These are phyloP conservation scores for Bucco capensis DNA, from an alignment of 2,113 vertebrate genomes.

Conservation along the genomic window DNA sequence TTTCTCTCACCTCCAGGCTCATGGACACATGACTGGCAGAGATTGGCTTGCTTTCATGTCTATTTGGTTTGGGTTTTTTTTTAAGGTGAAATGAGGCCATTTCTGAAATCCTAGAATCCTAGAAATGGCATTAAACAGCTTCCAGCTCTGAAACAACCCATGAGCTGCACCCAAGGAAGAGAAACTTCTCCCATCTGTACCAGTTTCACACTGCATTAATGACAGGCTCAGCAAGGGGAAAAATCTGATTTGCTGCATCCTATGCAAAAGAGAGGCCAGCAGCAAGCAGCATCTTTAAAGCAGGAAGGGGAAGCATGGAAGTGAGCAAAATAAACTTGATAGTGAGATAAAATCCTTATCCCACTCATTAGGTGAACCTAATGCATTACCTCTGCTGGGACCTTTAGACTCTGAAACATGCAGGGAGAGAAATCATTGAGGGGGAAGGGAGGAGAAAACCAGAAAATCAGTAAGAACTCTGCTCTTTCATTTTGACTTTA, in stretches of 20 bases:
- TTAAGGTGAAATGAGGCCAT: neutral
- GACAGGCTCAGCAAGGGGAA: constrained; percentile 3
- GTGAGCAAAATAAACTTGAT: constrained; percentile 41
- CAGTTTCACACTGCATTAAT: neutral
- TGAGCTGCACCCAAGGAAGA: neutral
- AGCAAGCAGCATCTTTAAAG: constrained; percentile 52
- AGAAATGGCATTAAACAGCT: neutral
- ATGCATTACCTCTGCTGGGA: constrained; percentile 68
- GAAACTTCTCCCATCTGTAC: neutral
- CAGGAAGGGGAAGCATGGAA: neutral
- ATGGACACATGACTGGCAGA: neutral
- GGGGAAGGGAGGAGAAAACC: constrained; percentile 16
- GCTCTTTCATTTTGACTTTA: neutral
- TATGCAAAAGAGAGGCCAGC: neutral
- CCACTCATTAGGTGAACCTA: constrained; percentile 71
- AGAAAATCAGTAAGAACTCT: constrained; percentile 33
- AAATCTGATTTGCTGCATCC: neutral
- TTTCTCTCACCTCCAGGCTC: neutral
- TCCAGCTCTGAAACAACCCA: neutral
- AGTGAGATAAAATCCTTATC: constrained; percentile 65
- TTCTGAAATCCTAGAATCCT: neutral
- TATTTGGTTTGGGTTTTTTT: rapidly evolving
- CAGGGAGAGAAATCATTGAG: constrained; percentile 32
- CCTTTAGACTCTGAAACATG: constrained; percentile 64
- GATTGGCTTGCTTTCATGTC: neutral